A percentile compares a stretch with the other conserved stretches of the same genome.
phyloP scores from a whole-genome alignment of 2,888 invertebrate species.

The Lasioglossum morio region DNA sequence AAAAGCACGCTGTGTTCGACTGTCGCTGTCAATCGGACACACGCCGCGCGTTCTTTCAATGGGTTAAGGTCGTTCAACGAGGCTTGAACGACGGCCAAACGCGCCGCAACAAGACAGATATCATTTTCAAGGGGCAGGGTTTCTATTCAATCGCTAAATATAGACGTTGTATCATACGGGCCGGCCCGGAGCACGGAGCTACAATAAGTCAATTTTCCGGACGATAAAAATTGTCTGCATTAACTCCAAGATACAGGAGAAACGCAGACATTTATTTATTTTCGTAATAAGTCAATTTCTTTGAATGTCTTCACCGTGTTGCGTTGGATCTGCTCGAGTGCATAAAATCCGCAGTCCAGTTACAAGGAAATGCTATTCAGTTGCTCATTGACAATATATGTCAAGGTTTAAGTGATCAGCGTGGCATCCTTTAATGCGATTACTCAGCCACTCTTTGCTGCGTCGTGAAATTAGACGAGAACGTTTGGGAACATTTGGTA shows the following conservation, averaged over 20 bases:
- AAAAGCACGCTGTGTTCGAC: background rate
- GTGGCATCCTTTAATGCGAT: background rate
- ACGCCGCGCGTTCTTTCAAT: conserved; percentile 62
- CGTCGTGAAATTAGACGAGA: background rate
- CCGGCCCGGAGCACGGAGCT: background rate
- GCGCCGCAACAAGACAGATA: conserved; percentile 56
- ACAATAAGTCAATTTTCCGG: background rate
- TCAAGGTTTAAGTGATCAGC: background rate
- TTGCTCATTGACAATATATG: background rate
- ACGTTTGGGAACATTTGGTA: background rate
- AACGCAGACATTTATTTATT: too few relatives aligned
- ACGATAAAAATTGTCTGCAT: background rate
- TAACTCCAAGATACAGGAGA: background rate
- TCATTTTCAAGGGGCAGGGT: conserved; percentile 62
- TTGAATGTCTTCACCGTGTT: too few relatives aligned
- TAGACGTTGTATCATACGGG: conserved; percentile 59
- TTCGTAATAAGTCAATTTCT: too few relatives aligned
- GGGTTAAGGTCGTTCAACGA: conserved; percentile 74
- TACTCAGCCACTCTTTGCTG: background rate
- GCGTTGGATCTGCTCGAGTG: too few relatives aligned
- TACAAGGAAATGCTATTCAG: background rate
- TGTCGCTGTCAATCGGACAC: background rate
- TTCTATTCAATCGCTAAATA: conserved; percentile 70
- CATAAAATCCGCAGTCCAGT: background rate
- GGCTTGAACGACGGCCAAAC: conserved; percentile 75